These are phyloP conservation scores for Folsomia manolachei DNA, from an alignment of 2,888 invertebrate genomes.

Conservation along the genomic window DNA sequence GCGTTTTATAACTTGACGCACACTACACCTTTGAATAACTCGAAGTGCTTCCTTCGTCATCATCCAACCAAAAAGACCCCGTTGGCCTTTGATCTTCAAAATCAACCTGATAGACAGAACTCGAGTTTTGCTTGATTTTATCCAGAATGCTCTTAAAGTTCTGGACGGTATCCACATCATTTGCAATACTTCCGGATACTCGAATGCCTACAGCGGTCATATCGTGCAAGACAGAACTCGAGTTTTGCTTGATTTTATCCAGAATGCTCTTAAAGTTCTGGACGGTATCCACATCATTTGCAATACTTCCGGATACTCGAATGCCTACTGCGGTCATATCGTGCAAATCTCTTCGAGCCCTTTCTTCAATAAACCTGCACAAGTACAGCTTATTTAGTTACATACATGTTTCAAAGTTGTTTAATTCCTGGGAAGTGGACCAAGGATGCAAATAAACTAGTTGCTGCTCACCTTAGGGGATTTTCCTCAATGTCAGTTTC, in stretches of 20 bases:
- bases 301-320: slow-evolving; percentile 73
- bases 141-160: slow-evolving; percentile 51
- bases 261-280: slow-evolving; percentile 52
- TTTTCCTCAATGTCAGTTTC: slow-evolving; percentile 26
- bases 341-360: slow-evolving; percentile 64
- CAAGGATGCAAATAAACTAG: background rate
- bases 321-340: slow-evolving; percentile 67
- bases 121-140: slow-evolving; percentile 21
- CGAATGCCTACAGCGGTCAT: slow-evolving; percentile 68
- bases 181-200: slow-evolving; percentile 75
- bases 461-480: slow-evolving; percentile 30
- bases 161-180: slow-evolving; percentile 64
- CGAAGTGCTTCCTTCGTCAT: slow-evolving; percentile 76
- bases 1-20: background rate
- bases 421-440: background rate
- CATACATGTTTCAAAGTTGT: too few relatives aligned
- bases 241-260: slow-evolving; percentile 39
- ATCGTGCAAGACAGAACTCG: slow-evolving; percentile 55
- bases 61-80: slow-evolving; percentile 73
- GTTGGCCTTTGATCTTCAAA: slow-evolving; percentile 67
- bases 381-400: too few relatives aligned
- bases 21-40: slow-evolving; percentile 63
- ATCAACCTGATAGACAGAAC: slow-evolving; percentile 23
- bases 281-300: slow-evolving; percentile 69
- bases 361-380: slow-evolving; percentile 65